phyloP scores from a whole-genome alignment of 2,113 vertebrate species.

The Callionymus lyra region DNA sequence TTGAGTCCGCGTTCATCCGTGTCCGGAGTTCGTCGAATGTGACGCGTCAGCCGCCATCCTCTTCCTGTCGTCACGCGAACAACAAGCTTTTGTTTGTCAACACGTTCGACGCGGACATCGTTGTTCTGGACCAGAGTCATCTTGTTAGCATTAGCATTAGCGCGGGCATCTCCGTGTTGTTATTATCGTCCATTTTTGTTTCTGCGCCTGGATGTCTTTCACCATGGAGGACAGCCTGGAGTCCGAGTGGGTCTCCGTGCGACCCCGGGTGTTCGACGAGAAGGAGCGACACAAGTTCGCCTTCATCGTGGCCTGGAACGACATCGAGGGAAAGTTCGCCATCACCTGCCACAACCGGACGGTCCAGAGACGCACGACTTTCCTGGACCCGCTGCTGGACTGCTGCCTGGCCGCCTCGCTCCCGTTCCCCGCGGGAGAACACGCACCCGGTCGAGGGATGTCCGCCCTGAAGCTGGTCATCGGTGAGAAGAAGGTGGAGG shows the following conservation, averaged over 20 bases:
- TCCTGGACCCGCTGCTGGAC: constrained; percentile 62
- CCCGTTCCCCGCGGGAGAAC: constrained; percentile 19
- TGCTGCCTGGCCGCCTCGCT: too few relatives aligned
- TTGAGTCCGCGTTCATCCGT: not conserved
- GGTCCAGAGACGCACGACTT: constrained; percentile 76
- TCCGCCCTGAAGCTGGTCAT: constrained; percentile 8
- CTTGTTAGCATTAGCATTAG: constrained; percentile 5
- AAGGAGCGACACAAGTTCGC: constrained; percentile 88
- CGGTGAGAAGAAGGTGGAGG: constrained; percentile 25
- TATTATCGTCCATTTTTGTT: constrained; percentile 9
- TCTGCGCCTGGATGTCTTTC: constrained; percentile 71
- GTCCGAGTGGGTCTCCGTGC: constrained; percentile 90
- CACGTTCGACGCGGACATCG: not conserved
- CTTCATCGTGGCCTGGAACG: constrained; percentile 98
- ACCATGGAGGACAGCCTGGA: constrained; percentile 86
- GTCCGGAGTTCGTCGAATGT: not conserved
- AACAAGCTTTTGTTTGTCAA: constrained; percentile 26
- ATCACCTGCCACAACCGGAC: constrained; percentile 95
- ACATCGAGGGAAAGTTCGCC: constrained; percentile 92
- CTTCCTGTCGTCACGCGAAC: not conserved
- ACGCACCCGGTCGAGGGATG: constrained; percentile 2
- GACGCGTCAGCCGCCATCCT: not conserved
- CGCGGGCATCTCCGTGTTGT: not conserved
- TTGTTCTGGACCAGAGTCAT: not conserved
- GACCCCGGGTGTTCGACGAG: constrained; percentile 87